Evolutionary conservation across 2,113 vertebrate species (phyloP).

Genomic region (Microtus pennsylvanicus): DNA sequence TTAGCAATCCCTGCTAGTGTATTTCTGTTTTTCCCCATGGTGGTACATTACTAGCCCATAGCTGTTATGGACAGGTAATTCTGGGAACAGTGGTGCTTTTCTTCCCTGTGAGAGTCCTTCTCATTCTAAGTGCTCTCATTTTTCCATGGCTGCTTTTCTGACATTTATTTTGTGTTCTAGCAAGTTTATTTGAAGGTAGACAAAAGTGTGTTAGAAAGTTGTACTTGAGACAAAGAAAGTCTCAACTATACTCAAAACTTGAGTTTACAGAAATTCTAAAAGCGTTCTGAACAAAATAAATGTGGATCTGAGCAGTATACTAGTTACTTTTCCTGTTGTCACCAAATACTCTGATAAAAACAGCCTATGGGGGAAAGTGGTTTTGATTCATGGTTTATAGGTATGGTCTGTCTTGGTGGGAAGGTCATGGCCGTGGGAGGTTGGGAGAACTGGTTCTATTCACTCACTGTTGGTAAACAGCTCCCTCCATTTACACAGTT

Average conservation of each 20-base stretch:
- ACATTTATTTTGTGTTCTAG: conserved; percentile 42
- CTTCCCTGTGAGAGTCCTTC: not conserved
- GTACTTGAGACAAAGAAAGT: not conserved
- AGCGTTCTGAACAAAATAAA: conserved; percentile 27
- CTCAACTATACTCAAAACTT: not conserved
- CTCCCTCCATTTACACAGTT: not conserved
- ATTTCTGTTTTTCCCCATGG: not conserved
- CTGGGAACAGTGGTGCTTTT: not conserved
- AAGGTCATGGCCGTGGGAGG: not conserved
- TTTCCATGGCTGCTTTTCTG: not conserved
- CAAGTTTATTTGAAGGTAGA: conserved; percentile 38
- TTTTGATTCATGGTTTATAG: not conserved
- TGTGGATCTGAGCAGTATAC: not conserved
- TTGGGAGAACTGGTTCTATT: not conserved
- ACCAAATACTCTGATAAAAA: not conserved
- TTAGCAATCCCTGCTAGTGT: not conserved
- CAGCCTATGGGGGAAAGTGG: not conserved
- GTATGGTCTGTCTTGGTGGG: not conserved
- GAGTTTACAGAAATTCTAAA: not conserved
- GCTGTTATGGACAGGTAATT: not conserved
- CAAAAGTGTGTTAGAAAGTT: conserved; percentile 4
- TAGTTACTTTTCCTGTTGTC: not conserved
- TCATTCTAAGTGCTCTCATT: not conserved
- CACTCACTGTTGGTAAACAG: not conserved
- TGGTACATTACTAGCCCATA: not conserved